Evolutionary conservation across 92 coral and sea anemone species (phyloP).

Genomic region (Epizoanthus ramosus): DNA sequence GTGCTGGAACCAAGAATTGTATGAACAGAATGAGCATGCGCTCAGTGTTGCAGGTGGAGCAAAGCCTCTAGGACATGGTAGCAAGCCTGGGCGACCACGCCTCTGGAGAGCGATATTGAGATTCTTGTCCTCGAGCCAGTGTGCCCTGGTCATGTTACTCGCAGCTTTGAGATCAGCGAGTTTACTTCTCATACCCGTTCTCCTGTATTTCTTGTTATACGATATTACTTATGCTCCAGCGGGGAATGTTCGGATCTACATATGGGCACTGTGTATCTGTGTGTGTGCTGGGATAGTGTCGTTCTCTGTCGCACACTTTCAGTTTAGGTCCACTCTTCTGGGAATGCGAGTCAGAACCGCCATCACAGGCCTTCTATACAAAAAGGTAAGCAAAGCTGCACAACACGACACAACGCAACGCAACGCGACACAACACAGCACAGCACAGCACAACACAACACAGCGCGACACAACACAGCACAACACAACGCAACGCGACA

Average conservation of each 20-base stretch:
- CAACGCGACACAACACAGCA: too few relatives aligned
- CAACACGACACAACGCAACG: too few relatives aligned
- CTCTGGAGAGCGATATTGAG: slow-evolving; percentile 20
- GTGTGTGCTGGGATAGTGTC: slow-evolving; percentile 16
- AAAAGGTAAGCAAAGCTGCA: slow-evolving; percentile 20
- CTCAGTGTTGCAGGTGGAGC: not conserved
- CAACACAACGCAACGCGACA: too few relatives aligned
- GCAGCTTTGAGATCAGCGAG: slow-evolving; percentile 18
- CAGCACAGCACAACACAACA: too few relatives aligned
- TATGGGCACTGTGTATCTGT: slow-evolving; percentile 28
- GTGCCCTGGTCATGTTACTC: slow-evolving; percentile 25
- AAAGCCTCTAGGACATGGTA: not conserved
- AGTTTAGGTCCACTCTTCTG: slow-evolving; percentile 24
- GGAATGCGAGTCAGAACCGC: slow-evolving; percentile 54
- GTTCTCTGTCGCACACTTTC: slow-evolving; percentile 30
- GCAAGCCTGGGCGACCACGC: not conserved
- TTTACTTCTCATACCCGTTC: slow-evolving; percentile 19
- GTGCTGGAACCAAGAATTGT: slow-evolving; percentile 37
- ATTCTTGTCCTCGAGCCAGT: slow-evolving; percentile 21
- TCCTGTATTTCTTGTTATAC: slow-evolving; percentile 2
- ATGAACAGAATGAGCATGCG: not conserved
- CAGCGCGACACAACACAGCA: too few relatives aligned
- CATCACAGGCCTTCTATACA: slow-evolving; percentile 44
- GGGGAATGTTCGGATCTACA: not conserved
- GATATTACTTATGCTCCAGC: not conserved